phyloP scores from a whole-genome alignment of 1,140 invertebrate genomes.

The Leptinotarsa texana region DNA sequence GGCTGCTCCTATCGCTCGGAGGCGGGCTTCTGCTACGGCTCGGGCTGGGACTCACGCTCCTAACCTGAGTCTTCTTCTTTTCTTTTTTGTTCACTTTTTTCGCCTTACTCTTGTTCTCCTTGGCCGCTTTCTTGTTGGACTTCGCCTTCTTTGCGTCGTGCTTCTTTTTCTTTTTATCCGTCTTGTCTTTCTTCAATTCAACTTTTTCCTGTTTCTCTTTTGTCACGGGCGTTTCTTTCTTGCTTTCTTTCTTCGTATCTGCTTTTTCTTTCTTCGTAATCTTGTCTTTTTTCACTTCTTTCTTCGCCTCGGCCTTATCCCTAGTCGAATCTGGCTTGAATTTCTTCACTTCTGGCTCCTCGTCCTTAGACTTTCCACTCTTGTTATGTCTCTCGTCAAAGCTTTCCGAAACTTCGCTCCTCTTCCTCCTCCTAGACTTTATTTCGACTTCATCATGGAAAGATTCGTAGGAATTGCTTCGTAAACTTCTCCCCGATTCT shows the following conservation, averaged over 20 bases:
- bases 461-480: slow-evolving; percentile 38
- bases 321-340: slow-evolving; percentile 28
- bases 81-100: slow-evolving; percentile 51
- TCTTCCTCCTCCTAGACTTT: slow-evolving; percentile 29
- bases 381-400: slow-evolving; percentile 8
- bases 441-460: slow-evolving; percentile 24
- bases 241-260: slow-evolving; percentile 38
- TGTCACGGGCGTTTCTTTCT: slow-evolving; percentile 32
- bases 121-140: slow-evolving; percentile 20
- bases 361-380: slow-evolving; percentile 49
- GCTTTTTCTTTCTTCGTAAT: slow-evolving; percentile 28
- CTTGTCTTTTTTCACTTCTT: slow-evolving; percentile 35
- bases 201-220: slow-evolving; percentile 27
- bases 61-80: slow-evolving; percentile 42
- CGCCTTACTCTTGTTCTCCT: slow-evolving; percentile 45
- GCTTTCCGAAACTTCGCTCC: slow-evolving; percentile 17
- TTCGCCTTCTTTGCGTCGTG: slow-evolving; percentile 29
- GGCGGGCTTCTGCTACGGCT: slow-evolving; percentile 56
- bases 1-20: slow-evolving; percentile 47
- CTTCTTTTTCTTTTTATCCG: slow-evolving; percentile 48
- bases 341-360: slow-evolving; percentile 49
- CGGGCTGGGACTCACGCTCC: slow-evolving; percentile 43
- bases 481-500: slow-evolving; percentile 37
- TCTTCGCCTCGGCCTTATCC: slow-evolving; percentile 12
- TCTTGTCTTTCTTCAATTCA: slow-evolving; percentile 51